Base-by-base conservation (phyloP, 1,140 invertebrate species). In the Armadillidium nasatum region DNA sequence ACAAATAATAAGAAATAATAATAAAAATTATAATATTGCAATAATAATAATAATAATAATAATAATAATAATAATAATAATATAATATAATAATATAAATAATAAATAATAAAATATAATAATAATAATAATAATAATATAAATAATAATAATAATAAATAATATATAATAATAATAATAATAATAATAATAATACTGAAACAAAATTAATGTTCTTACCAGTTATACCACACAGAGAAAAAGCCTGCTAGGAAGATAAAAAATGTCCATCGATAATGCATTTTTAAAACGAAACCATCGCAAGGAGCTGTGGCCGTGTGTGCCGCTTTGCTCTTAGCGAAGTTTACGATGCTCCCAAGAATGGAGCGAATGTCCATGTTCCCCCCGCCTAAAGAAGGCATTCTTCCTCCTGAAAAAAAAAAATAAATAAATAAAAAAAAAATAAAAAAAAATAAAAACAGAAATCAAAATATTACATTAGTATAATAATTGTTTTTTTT, bases 181-280 rank as follows among this genome's bases (percentile, higher is more conserved):
- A 33, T 33, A 33, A 33, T 33, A 33, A 33, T 33, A 33, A 33
- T 33, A 33, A 33, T 33, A 33, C 1, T 33, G 6, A 33, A 3
- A 33, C 33, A 33, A 3, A 33, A 33, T 33, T 33, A 33, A 33
- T 33, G 6, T 33, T 76, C 79, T 76, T 45, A 80, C 79, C 79
- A 80, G 15, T 77, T 76, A 72, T 80, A 80, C 79, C 79, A 80
- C 60, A 80, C 79, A 68, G 79, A 74, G 50, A 78, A 73, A 50
- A 78, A 80, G 4, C 68, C 72, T 7, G 76, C 79, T 23, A 80
- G 60, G 22, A 80, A 73, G n/a, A 80, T 22, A 21, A 77, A 80
- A 68, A 80, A 80, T 10, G 79, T 80, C 76, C 76, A 80, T 13
- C 79, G 69, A 68, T 80, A 80, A 68, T 80, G 79, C 79, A 80